Conservation (phyloP, 37 sponge, comb jelly and placozoan genomes). For the Agelas oroides region DNA sequence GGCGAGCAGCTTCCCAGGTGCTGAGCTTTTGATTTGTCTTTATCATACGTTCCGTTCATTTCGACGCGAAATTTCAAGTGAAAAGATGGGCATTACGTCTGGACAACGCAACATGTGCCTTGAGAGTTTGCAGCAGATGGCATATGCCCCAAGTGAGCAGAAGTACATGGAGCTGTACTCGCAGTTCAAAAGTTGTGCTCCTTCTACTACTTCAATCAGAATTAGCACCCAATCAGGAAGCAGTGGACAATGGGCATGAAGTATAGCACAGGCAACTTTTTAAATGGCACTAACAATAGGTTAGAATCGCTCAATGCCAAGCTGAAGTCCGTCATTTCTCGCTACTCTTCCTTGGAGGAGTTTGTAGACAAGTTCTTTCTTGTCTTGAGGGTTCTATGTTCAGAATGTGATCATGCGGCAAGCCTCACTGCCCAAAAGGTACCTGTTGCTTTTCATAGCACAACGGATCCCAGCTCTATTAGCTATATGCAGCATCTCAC, state of each 20-base stretch:
- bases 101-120: conserved; percentile 39
- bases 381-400: conserved; percentile 29
- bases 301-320: conserved; percentile 58
- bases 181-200: conserved; percentile 13
- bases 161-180: conserved; percentile 51
- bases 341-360: conserved; percentile 33
- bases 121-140: conserved; percentile 50
- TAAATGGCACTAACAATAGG: conserved; percentile 66
- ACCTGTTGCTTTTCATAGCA: no score
- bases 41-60: conserved; percentile 57
- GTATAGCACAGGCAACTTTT: conserved; percentile 29
- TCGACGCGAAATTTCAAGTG: conserved; percentile 62
- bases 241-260: conserved; percentile 64
- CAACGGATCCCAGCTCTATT: no score
- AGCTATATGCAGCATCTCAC: conserved; percentile 39
- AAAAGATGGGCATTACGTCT: conserved; percentile 56
- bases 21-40: conserved; percentile 63
- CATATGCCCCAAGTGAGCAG: conserved; percentile 37
- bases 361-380: conserved; percentile 56
- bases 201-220: conserved; percentile 41
- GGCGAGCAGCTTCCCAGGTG: conserved; percentile 20
- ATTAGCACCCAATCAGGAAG: conserved; percentile 70
- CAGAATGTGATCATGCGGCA: conserved; percentile 60
- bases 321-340: conserved; percentile 47
- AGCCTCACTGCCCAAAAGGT: conserved; percentile 29